These are phyloP conservation scores for Rhorus exstirpatorius DNA, from an alignment of 2,888 invertebrate genomes.

Conservation along the genomic window DNA sequence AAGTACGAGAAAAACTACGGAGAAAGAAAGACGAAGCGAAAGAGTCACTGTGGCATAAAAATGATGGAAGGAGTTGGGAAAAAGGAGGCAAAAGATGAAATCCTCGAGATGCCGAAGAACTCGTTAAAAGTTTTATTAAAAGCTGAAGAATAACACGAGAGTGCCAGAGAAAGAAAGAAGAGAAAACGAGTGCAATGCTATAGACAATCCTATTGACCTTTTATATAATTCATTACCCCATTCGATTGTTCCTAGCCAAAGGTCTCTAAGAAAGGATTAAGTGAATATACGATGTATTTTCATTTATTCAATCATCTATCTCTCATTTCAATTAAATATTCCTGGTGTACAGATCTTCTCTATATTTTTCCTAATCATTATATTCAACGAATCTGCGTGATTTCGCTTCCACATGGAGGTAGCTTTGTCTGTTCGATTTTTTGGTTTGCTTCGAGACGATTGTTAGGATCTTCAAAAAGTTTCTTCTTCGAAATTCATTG, in stretches of 20 bases:
- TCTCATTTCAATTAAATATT: not conserved
- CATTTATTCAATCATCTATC: not conserved
- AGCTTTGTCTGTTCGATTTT: no score
- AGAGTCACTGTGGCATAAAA: slow-evolving; percentile 29
- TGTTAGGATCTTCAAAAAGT: no score
- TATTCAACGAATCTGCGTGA: not conserved
- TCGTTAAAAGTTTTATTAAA: slow-evolving; percentile 70
- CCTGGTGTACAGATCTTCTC: not conserved
- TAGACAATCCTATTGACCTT: slow-evolving; percentile 41
- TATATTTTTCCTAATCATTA: not conserved
- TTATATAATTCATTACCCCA: slow-evolving; percentile 56
- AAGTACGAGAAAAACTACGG: slow-evolving; percentile 7
- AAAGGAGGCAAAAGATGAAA: slow-evolving; percentile 43
- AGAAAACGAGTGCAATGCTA: not conserved
- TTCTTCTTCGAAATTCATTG: no score
- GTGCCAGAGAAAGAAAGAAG: not conserved
- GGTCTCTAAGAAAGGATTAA: slow-evolving; percentile 1
- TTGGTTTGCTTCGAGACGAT: no score
- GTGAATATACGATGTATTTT: not conserved
- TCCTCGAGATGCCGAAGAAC: slow-evolving; percentile 60
- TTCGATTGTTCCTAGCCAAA: slow-evolving; percentile 39
- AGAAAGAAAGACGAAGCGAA: slow-evolving; percentile 28
- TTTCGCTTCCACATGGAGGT: no score
- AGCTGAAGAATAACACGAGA: slow-evolving; percentile 58
- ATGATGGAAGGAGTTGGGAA: not conserved